These are phyloP conservation scores for Paramisgurnus dabryanus DNA, from an alignment of 2,113 vertebrate species.

Conservation along the genomic window DNA sequence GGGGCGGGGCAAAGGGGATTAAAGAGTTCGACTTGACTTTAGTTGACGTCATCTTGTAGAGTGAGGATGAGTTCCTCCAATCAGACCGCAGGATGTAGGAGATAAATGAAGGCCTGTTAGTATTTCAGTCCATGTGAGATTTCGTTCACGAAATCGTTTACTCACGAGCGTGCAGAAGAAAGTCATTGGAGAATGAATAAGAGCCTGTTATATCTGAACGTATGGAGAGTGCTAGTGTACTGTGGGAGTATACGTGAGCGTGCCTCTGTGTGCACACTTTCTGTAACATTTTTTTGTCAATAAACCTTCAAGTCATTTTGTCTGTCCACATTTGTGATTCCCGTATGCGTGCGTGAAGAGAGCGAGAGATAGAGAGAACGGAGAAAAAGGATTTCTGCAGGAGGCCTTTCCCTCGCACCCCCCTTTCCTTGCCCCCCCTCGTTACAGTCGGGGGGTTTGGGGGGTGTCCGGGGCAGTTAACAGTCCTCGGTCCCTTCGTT, in stretches of 20 bases:
- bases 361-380: conserved; percentile 25
- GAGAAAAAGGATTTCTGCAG: conserved; percentile 48
- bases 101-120: neutral
- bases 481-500: conserved; percentile 85
- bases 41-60: neutral
- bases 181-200: conserved; percentile 8
- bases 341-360: conserved; percentile 46
- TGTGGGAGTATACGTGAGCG: conserved; percentile 19
- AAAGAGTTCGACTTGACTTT: neutral
- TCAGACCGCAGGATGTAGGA: neutral
- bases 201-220: conserved; percentile 3
- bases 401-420: conserved; percentile 62
- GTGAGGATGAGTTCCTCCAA: neutral
- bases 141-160: conserved; percentile 21
- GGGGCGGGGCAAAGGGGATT: neutral
- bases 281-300: conserved; percentile 16
- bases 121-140: neutral
- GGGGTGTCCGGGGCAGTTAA: conserved; percentile 77
- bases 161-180: neutral
- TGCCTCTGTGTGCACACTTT: conserved; percentile 25
- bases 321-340: conserved; percentile 45
- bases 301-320: conserved; percentile 27
- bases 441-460: neutral
- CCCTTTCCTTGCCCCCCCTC: conserved; percentile 46
- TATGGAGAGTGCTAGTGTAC: conserved; percentile 41